Evolutionary conservation across 2,797 vertebrate genomes (phyloP).

Genomic region (Etheostoma nigrum): DNA sequence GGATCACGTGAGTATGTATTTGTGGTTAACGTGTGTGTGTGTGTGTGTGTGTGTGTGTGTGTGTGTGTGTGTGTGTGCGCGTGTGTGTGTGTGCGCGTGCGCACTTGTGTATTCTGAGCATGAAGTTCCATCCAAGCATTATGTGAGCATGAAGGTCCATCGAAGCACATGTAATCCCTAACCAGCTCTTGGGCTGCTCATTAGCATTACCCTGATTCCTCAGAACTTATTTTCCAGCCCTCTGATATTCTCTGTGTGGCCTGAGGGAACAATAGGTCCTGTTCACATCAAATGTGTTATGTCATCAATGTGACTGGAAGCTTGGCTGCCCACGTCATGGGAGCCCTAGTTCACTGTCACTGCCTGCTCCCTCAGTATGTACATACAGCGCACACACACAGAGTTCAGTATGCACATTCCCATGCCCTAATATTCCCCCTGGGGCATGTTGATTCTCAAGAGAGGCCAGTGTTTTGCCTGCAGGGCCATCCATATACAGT

Average conservation of each 20-base stretch:
- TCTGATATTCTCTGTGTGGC: conserved; percentile 63
- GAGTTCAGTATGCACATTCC: conserved; percentile 32
- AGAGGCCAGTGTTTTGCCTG: conserved; percentile 33
- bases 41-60: conserved; percentile 3
- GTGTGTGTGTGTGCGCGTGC: conserved; percentile 16
- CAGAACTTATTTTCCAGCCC: conserved; percentile 59
- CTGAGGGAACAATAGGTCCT: conserved; percentile 63
- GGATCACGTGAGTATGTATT: conserved; percentile 57
- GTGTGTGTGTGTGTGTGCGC: conserved; percentile 20
- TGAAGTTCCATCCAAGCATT: conserved; percentile 66
- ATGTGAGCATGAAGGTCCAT: conserved; percentile 68
- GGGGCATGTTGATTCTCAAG: conserved; percentile 54
- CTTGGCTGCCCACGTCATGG: conserved; percentile 61
- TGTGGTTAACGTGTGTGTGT: conserved; percentile 9
- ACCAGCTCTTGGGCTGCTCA: conserved; percentile 72
- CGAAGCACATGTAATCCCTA: conserved; percentile 71
- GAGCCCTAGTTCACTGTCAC: conserved; percentile 51
- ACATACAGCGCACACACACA: conserved; percentile 36
- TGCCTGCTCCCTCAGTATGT: conserved; percentile 37
- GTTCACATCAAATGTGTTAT: conserved; percentile 70
- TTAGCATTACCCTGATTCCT: conserved; percentile 73
- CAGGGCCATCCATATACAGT: conserved; percentile 31
- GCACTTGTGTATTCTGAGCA: conserved; percentile 42
- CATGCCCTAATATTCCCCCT: conserved; percentile 41
- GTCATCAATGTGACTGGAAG: conserved; percentile 76